phyloP scores from a whole-genome alignment of 1,140 invertebrate species.

The Zaprionus capensis region DNA sequence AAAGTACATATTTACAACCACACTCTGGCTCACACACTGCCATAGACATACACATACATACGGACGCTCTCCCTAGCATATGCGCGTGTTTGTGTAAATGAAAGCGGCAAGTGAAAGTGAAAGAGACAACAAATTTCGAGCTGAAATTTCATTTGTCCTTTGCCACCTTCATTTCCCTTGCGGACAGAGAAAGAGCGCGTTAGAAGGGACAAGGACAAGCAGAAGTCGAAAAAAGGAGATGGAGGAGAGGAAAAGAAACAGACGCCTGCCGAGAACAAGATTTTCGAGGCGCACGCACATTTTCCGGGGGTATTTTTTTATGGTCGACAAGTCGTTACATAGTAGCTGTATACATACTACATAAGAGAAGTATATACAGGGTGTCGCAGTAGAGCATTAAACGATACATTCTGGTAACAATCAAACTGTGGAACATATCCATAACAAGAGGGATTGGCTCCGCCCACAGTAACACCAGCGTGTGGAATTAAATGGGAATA shows the following conservation, averaged over 20 bases:
- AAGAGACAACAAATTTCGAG: conserved; percentile 57
- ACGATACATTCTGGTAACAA: not conserved
- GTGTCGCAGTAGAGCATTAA: not conserved
- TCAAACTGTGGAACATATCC: too few species aligned
- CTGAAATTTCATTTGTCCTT: conserved; percentile 74
- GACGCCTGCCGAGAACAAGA: conserved; percentile 1
- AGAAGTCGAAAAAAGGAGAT: not conserved
- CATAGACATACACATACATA: not conserved
- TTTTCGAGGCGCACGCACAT: conserved; percentile 68
- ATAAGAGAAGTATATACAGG: not conserved
- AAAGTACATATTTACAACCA: not conserved
- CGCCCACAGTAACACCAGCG: too few species aligned
- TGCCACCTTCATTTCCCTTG: conserved; percentile 27
- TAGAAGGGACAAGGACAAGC: conserved; percentile 7
- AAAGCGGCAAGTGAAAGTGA: conserved; percentile 68
- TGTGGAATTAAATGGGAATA: too few species aligned
- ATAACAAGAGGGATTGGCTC: too few species aligned
- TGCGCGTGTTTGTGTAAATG: conserved; percentile 7
- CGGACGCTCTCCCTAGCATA: not conserved
- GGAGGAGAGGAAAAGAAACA: not conserved
- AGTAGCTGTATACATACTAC: not conserved
- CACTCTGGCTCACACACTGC: not conserved
- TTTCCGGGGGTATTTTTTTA: conserved; percentile 72
- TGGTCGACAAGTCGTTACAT: conserved; percentile 3
- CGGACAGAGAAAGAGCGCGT: conserved; percentile 24